Evolutionary conservation across 2,113 vertebrate genomes (phyloP).

Genomic region (Percina caprodes): DNA sequence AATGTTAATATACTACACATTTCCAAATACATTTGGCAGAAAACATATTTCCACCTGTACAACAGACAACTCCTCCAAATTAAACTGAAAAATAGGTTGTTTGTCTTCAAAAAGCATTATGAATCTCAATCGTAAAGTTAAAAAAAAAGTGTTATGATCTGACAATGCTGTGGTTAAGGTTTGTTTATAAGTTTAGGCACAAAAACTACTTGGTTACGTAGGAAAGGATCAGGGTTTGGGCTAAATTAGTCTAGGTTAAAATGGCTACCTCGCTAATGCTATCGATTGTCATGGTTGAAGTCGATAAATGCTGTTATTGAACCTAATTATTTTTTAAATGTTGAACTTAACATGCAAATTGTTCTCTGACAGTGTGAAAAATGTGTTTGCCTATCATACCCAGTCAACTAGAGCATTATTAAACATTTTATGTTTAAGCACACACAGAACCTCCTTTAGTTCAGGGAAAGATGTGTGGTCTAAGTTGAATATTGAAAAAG

Average conservation of each 20-base stretch:
- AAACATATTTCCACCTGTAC: neutral
- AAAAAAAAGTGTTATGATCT: neutral
- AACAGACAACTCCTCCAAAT: neutral
- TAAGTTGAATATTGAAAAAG: neutral
- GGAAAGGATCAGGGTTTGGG: too few relatives aligned
- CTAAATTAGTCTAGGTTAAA: rapidly evolving
- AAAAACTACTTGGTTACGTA: neutral
- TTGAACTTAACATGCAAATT: neutral
- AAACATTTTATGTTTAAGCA: neutral
- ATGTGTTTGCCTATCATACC: neutral
- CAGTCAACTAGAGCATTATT: neutral
- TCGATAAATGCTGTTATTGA: neutral
- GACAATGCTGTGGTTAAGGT: neutral
- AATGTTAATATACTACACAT: neutral
- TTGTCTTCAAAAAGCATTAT: neutral
- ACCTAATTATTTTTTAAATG: neutral
- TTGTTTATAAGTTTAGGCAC: neutral
- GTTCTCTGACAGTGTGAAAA: neutral
- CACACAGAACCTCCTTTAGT: neutral
- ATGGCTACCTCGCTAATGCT: too few relatives aligned
- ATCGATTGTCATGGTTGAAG: too few relatives aligned
- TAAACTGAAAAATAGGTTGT: neutral
- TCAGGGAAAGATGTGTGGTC: neutral
- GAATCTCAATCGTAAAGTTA: neutral
- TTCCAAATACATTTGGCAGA: neutral